Evolutionary conservation across 2,113 vertebrate genomes (phyloP), one percentile per base, ranked within the genome.

Genomic region (Morone chrysops): DNA sequence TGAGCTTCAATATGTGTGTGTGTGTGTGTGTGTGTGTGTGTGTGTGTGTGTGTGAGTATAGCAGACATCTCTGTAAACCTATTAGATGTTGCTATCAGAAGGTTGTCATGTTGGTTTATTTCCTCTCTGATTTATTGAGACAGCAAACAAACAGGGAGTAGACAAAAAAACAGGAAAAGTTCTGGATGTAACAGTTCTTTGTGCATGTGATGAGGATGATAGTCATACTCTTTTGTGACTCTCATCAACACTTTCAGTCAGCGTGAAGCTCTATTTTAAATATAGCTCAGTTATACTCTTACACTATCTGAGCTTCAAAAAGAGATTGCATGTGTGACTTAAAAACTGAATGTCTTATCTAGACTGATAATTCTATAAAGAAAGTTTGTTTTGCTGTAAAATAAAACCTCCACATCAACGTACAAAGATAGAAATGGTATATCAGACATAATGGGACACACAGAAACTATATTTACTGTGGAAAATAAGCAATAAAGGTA

Each of bases 201-300:
- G 6, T 48, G 14, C 25, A 48, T 20, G 10, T 47, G 45, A 47
- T 47, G 45, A 47, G 6, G 41, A 43, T 47, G 45, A 47, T 47
- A 12, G 45, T 47, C 45, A 47, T 13, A 41, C 41, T 13, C 45
- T 47, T 47, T 47, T 4, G 13, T 1, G 36, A 57, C 31, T 51
- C 57, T 75, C 59, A 71, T 80, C 38, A 47, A 36, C 82, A 62
- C 63, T 36, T 77, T 45, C 57, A 50, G 14, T 10, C 4, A 1
- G n/a, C n/a, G 56, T 25, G 57, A 16, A 36, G 57, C 51, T n/a
- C 47, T 13, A 18, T 4, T 40, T 65, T 65, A 50, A 76, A 70
- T 48, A 54, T 0, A 20, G 53, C 70, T 51, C 47, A 3, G 25
- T 17, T 31, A 31, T 31, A 25, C 2, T 82, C n/a, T 57, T 11